These are phyloP conservation scores for Eupithecia centaureata DNA, from an alignment of 2,888 invertebrate species.

Conservation along the genomic window DNA sequence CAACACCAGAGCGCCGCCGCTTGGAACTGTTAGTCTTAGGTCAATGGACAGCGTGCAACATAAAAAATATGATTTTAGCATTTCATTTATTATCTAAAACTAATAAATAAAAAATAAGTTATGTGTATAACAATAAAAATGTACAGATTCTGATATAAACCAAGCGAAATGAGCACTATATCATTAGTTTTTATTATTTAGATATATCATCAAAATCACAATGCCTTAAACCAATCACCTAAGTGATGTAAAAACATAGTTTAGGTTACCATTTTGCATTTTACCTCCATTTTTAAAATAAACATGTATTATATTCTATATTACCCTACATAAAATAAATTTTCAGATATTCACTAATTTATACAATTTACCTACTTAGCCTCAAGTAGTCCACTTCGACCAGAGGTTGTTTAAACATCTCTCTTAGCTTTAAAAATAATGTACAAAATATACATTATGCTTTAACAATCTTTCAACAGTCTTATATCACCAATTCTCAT, in stretches of 20 bases:
- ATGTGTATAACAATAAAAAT: conserved; percentile 62
- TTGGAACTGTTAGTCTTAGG: neutral
- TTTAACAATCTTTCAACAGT: conserved; percentile 82
- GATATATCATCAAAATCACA: conserved; percentile 39
- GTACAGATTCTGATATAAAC: conserved; percentile 62
- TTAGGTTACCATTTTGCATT: conserved; percentile 13
- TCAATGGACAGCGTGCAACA: neutral
- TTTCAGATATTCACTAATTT: conserved; percentile 49
- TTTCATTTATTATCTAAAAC: conserved; percentile 68
- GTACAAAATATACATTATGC: conserved; percentile 80
- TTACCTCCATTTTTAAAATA: conserved; percentile 26
- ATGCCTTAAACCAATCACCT: conserved; percentile 33
- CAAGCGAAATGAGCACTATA: conserved; percentile 54
- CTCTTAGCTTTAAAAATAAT: conserved; percentile 74
- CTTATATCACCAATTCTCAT: conserved; percentile 80
- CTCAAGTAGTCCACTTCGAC: conserved; percentile 56
- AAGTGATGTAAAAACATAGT: conserved; percentile 25
- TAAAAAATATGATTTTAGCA: conserved; percentile 46
- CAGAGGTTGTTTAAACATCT: conserved; percentile 65
- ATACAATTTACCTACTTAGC: conserved; percentile 63
- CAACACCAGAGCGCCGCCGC: neutral
- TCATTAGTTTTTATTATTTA: conserved; percentile 30
- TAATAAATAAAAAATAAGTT: conserved; percentile 71
- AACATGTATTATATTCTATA: conserved; percentile 29
- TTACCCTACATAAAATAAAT: conserved; percentile 24